Conservation (phyloP, 2,888 invertebrate genomes). For the Ypsolopha sequella region DNA sequence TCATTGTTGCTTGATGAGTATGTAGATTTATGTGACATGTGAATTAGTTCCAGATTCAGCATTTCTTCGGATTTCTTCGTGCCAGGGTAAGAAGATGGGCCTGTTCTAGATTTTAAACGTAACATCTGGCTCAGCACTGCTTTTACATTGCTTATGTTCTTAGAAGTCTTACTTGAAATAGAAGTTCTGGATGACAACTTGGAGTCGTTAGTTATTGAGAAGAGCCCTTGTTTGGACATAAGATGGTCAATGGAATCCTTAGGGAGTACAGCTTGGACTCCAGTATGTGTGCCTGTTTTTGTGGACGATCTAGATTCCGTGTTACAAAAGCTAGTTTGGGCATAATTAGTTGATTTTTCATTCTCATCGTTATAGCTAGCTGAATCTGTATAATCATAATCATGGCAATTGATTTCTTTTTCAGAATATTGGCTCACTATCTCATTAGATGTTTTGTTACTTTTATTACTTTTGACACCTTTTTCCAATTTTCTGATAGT, state of each 20-base stretch:
- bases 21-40: conserved; percentile 39
- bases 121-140: conserved; percentile 32
- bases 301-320: neutral
- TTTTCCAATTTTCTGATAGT: conserved; percentile 1
- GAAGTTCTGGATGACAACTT: conserved; percentile 33
- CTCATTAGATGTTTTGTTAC: conserved; percentile 8
- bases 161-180: conserved; percentile 41
- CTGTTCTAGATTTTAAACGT: conserved; percentile 25
- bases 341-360: neutral
- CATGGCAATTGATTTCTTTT: conserved; percentile 35
- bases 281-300: neutral
- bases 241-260: conserved; percentile 54
- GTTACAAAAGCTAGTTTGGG: neutral
- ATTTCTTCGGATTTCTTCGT: conserved; percentile 25
- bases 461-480: conserved; percentile 8
- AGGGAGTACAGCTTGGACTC: conserved; percentile 41
- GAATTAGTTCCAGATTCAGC: conserved; percentile 25
- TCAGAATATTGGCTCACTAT: conserved; percentile 23
- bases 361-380: conserved; percentile 2
- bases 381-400: conserved; percentile 15
- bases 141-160: conserved; percentile 30
- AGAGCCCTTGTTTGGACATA: conserved; percentile 38
- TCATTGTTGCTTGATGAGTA: conserved; percentile 35
- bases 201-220: conserved; percentile 29
- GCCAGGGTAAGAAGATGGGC: conserved; percentile 41